A percentile compares a stretch with the other conserved stretches of the same genome.
phyloP scores from a whole-genome alignment of 2,113 vertebrate genomes.

The Galeopterus variegatus region DNA sequence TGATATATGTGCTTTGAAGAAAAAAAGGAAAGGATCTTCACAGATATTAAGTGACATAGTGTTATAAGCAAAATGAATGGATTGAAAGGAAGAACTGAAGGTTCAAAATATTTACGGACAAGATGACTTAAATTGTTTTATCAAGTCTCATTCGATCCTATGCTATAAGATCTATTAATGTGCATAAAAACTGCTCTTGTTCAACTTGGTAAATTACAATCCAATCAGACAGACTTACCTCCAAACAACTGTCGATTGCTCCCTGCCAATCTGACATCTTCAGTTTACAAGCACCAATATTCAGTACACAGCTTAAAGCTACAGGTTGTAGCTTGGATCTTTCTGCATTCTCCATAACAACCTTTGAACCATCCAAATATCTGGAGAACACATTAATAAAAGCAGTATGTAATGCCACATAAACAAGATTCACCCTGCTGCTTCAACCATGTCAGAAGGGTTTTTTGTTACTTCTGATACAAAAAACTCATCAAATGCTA shows the following conservation, averaged over 20 bases:
- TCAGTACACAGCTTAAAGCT: constrained; percentile 95
- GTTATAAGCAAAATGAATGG: neutral
- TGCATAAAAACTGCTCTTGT: neutral
- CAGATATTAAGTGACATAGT: neutral
- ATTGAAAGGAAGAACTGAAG: neutral
- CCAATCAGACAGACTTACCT: constrained; percentile 89
- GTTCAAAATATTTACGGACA: constrained; percentile 13
- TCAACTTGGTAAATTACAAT: neutral
- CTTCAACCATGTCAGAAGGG: neutral
- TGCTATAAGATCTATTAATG: neutral
- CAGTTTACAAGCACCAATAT: constrained; percentile 95
- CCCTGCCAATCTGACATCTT: constrained; percentile 96
- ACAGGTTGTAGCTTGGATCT: constrained; percentile 91
- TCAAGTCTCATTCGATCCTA: neutral
- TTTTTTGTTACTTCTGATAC: neutral
- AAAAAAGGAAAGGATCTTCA: neutral
- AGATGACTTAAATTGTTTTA: neutral
- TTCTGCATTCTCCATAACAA: constrained; percentile 84
- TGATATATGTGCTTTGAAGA: neutral
- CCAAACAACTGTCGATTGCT: constrained; percentile 94
- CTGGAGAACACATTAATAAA: constrained; percentile 85
- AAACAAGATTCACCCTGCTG: neutral
- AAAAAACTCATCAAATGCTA: constrained; percentile 17
- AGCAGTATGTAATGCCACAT: neutral
- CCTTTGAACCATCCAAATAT: constrained; percentile 93